Evolutionary conservation across 2,797 vertebrate genomes (phyloP).

Genomic region (Anas bahamensis): DNA sequence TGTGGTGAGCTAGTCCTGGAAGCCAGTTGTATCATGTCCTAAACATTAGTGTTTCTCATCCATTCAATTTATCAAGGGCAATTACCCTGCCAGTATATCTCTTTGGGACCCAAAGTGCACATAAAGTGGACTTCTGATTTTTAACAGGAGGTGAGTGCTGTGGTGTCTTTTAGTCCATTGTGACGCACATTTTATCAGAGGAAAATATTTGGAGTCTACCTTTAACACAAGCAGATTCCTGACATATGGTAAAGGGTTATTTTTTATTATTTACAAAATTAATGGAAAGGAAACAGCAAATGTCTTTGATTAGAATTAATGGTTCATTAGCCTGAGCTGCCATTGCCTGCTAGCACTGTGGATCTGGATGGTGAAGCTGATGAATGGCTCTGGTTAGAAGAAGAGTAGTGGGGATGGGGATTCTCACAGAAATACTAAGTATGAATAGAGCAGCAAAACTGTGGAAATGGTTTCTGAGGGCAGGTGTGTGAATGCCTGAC

Average conservation of each 20-base stretch:
- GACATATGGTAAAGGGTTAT: neutral
- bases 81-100: slow-evolving; percentile 4
- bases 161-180: neutral
- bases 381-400: neutral
- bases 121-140: neutral
- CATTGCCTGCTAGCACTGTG: neutral
- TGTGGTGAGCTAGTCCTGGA: neutral
- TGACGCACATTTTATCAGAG: neutral
- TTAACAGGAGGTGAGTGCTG: neutral
- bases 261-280: slow-evolving; percentile 33
- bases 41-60: slow-evolving; percentile 11
- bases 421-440: neutral
- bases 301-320: slow-evolving; percentile 42
- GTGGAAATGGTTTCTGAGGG: neutral
- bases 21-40: neutral
- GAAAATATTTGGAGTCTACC: neutral
- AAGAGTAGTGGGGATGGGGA: neutral
- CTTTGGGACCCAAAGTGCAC: neutral
- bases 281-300: neutral
- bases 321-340: slow-evolving; percentile 23
- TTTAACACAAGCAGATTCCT: neutral
- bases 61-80: slow-evolving; percentile 11
- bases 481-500: neutral
- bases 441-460: neutral
- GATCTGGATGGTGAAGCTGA: neutral